phyloP scores from a whole-genome alignment of 2,888 invertebrate species.

The Julus scanicus region DNA sequence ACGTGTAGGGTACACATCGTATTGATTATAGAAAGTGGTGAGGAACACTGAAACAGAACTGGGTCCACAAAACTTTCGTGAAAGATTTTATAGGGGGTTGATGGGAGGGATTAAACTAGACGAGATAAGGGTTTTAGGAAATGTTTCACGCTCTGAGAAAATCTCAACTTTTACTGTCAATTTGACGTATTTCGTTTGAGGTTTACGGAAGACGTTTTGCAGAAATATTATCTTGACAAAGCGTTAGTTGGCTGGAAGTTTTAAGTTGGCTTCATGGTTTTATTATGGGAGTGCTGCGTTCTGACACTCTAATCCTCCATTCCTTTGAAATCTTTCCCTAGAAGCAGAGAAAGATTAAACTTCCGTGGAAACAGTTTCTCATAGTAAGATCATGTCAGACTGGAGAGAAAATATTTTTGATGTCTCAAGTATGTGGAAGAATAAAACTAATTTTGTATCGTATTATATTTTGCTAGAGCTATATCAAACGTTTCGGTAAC shows the following conservation, averaged over 20 bases:
- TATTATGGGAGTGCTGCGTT: not conserved
- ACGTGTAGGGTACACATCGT: not conserved
- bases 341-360: not conserved
- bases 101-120: not conserved
- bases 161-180: not conserved
- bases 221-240: conserved; percentile 33
- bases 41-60: not conserved
- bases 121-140: not conserved
- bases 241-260: not conserved
- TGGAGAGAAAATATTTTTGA: not conserved
- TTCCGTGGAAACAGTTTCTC: not conserved
- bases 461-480: no score
- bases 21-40: not conserved
- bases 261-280: conserved; percentile 16
- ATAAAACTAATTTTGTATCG: no score
- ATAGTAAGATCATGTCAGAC: not conserved
- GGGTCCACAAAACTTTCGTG: not conserved
- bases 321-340: not conserved
- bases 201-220: not conserved
- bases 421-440: not conserved
- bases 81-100: not conserved
- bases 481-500: no score
- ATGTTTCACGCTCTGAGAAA: not conserved
- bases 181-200: not conserved
- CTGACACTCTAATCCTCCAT: not conserved